Conservation (phyloP, 2,797 vertebrate genomes). For the Neostethus bicornis region DNA sequence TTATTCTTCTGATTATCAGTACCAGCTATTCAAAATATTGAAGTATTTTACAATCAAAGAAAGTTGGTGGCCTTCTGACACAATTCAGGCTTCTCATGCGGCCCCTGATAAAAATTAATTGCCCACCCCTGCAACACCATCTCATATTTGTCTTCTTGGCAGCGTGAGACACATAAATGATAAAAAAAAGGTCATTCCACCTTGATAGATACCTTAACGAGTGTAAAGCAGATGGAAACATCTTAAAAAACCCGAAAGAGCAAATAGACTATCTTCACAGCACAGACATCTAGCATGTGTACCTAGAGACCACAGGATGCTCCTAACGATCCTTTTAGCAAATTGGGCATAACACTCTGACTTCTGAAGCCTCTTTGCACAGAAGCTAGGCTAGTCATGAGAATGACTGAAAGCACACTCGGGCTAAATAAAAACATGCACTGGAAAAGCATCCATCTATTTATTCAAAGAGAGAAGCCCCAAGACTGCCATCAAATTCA, state of each 20-base stretch:
- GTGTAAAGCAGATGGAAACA: slow-evolving; percentile 11
- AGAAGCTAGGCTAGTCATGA: neutral
- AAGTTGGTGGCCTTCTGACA: no score
- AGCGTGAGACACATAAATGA: slow-evolving; percentile 8
- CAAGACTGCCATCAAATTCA: slow-evolving; percentile 40
- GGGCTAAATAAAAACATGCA: slow-evolving; percentile 6
- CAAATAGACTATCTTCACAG: slow-evolving; percentile 10
- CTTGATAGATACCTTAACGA: slow-evolving; percentile 20
- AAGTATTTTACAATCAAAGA: no score
- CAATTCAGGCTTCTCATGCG: no score
- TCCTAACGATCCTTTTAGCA: slow-evolving; percentile 31
- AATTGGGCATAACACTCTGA: neutral
- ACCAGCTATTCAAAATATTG: no score
- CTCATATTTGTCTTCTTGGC: neutral
- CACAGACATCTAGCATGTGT: neutral
- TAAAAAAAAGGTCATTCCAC: slow-evolving; percentile 11
- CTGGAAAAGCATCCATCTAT: slow-evolving; percentile 26
- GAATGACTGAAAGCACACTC: slow-evolving; percentile 1
- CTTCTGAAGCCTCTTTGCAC: slow-evolving; percentile 1
- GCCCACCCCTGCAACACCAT: neutral
- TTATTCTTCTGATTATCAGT: no score
- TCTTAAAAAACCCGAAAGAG: slow-evolving; percentile 4
- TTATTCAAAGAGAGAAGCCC: slow-evolving; percentile 22
- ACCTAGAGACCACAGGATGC: slow-evolving; percentile 18
- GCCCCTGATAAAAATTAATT: no score